phyloP scores from a whole-genome alignment of 2,797 vertebrate genomes.

The Gobio occitaniae region DNA sequence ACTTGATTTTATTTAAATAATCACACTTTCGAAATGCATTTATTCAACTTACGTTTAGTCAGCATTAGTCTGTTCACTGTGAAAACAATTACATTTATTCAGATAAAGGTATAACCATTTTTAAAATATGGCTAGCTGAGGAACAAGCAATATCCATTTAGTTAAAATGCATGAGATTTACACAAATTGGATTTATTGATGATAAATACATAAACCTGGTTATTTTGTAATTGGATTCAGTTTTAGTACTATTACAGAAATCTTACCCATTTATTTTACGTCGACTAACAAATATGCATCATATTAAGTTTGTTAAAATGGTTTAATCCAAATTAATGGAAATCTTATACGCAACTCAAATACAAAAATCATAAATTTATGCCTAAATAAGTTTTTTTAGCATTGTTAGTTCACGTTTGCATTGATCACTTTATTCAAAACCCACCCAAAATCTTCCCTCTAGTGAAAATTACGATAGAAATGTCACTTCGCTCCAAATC shows the following conservation, averaged over 20 bases:
- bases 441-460: not conserved
- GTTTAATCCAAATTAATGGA: not conserved
- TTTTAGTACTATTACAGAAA: too few species aligned
- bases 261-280: too few species aligned
- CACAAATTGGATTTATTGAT: not conserved
- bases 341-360: not conserved
- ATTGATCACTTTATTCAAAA: not conserved
- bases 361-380: not conserved
- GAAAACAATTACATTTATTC: not conserved
- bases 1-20: not conserved
- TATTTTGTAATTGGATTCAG: too few species aligned
- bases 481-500: conserved; percentile 19
- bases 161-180: not conserved
- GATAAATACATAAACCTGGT: too few species aligned
- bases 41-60: not conserved
- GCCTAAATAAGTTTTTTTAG: not conserved
- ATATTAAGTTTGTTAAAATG: not conserved
- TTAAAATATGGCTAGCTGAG: too few species aligned
- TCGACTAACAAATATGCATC: not conserved
- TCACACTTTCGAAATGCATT: not conserved
- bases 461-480: conserved; percentile 6
- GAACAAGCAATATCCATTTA: not conserved
- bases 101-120: not conserved
- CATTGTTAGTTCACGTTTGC: not conserved
- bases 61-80: not conserved